A percentile compares a stretch with the other conserved stretches of the same genome.
Conservation (phyloP, 2,888 invertebrate genomes). For the Megamerina dolium region DNA sequence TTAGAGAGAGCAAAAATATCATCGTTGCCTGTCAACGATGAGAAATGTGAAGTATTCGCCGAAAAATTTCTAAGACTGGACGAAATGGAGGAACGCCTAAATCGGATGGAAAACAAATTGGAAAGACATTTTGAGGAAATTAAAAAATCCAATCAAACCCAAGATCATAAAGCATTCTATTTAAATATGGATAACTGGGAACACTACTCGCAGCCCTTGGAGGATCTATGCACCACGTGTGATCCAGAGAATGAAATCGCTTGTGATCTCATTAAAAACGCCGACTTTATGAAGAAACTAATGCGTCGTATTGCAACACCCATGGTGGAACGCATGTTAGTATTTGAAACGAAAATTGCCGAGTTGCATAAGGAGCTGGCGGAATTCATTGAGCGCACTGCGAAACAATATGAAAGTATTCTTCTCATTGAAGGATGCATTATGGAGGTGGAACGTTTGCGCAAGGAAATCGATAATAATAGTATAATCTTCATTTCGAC, state of each 20-base stretch:
- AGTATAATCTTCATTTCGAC: slow-evolving; percentile 33
- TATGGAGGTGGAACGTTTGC: slow-evolving; percentile 30
- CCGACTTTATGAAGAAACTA: slow-evolving; percentile 38
- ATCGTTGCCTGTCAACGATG: slow-evolving; percentile 33
- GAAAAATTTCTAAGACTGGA: slow-evolving; percentile 26
- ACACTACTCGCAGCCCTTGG: slow-evolving; percentile 27
- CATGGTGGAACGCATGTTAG: slow-evolving; percentile 32
- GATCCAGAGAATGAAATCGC: slow-evolving; percentile 38
- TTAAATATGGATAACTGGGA: slow-evolving; percentile 27
- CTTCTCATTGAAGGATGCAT: slow-evolving; percentile 34
- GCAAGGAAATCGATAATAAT: slow-evolving; percentile 24
- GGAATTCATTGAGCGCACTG: slow-evolving; percentile 26
- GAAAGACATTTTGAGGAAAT: slow-evolving; percentile 32
- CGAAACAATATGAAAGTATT: slow-evolving; percentile 31
- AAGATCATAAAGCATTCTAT: too few relatives aligned
- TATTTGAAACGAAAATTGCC: slow-evolving; percentile 26
- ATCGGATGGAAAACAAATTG: slow-evolving; percentile 25
- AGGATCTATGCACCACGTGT: slow-evolving; percentile 38
- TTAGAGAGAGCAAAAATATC: slow-evolving; percentile 28
- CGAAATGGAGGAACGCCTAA: slow-evolving; percentile 27
- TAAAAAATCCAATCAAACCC: too few relatives aligned
- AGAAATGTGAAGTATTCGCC: slow-evolving; percentile 25
- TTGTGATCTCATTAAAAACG: slow-evolving; percentile 35
- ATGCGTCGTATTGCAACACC: slow-evolving; percentile 35
- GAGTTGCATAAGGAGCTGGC: slow-evolving; percentile 29